Base-by-base conservation (phyloP, 2,113 vertebrate genomes). In the Pygoscelis antarcticus region DNA sequence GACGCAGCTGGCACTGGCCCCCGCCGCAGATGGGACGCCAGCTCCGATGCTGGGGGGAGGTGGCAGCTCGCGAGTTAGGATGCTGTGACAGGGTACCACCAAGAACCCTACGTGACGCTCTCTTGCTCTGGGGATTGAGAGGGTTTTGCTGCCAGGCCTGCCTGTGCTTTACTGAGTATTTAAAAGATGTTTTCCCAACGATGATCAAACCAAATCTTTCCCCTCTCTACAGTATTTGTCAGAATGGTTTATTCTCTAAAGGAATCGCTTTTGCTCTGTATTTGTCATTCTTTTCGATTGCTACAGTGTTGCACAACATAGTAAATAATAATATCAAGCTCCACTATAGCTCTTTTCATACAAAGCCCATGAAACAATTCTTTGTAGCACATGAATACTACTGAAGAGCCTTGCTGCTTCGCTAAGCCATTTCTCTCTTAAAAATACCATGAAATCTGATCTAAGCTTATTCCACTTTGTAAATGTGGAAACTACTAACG, bases 21-120 rank as follows among this genome's bases (percentile, higher is more conserved):
- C 32, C 1, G 7, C 65, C 21, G 15, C 19, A 4, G 47, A 1
- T 46, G 46, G 49, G n/a, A n/a, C 7, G 0, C 26, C 26, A 19
- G 78, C 61, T 58, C 38, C 0, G 2, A 10, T 54, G 47, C 51
- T 1, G 0, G 21, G 55, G 22, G 60, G 13, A 22, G 64, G 25
- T 18, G 57, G 10, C 21, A 25, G 78, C 32, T 38, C 7, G 0
- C 2, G 2, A 11, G 13, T 17, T n/a, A 29, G 38, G 86, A 7
- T 23, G 54, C 27, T 49, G 60, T 22, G 81, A 38, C 16, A 9
- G 64, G 55, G 51, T n/a, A 18, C 40, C 20, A 14, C 62, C 74
- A 10, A 25, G 57, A 55, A 77, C 29, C 64, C 64, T 44, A 3
- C 2, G 2, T 36, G 70, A 44, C 46, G n/a, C 55, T 75, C 18